Evolutionary conservation across 2,888 invertebrate genomes (phyloP), one percentile per base, ranked within the genome.

Genomic region (Leucophenga montana): DNA sequence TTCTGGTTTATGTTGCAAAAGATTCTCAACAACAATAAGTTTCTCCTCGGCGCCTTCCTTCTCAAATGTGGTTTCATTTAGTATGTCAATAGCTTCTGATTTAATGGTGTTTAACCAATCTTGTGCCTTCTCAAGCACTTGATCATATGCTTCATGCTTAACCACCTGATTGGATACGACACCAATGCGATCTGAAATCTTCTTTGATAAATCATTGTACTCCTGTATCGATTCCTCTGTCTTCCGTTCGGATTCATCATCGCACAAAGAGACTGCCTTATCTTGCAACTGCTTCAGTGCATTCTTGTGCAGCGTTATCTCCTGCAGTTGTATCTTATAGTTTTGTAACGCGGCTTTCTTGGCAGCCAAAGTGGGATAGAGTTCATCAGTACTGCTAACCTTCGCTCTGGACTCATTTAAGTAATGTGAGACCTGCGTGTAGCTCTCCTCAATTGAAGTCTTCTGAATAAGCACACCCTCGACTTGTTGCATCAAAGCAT

Each of bases 401-500:
- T 94, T 94, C 64, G 92, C 91, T 85, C 95, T 94, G 0, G 93
- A 92, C 78, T 96, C 96, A 68, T 91, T 91, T 33, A 98, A 91
- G 95, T 97, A 98, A 84, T 94, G 92, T 77, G 94, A 93, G 8
- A 97, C 93, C 91, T 97, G 96, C 61, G 93, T 93, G 78, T 95
- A 94, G 74, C 95, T 96, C 80, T 97, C 97, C 86, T 97, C 97
- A 86, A 98, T 96, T 0, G 97, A 96, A 3, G 96, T 95, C 88
- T 97, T 92, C 80, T 97, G 96, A 86, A 97, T 94, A 73, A 97
- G 92, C 50, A 95, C 94, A 0, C 94, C 94, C 90, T 98, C 97
- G 18, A 97, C 94, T 80, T 94, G 94, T 87, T 97, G 96, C 76
- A 96, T 93, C 1, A 96, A 92, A 16, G 93, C 92, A 85, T 95